Conservation (phyloP, 2,888 invertebrate species). For the Meiosimyza platycephala region DNA sequence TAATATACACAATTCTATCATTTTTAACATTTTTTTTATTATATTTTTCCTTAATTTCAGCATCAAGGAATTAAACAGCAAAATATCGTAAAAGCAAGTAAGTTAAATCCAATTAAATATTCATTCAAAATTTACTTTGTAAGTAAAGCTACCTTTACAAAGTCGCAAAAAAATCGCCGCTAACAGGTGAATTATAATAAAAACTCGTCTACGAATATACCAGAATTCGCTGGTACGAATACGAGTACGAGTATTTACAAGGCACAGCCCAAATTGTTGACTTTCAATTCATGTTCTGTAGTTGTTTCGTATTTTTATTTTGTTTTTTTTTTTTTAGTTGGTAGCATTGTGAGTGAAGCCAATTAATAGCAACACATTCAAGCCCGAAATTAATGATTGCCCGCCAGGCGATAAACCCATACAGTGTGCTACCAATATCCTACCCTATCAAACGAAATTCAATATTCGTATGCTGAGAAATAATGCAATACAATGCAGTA, state of each 20-base stretch:
- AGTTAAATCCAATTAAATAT: slow-evolving; percentile 3
- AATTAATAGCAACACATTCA: not conserved
- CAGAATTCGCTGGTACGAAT: too few relatives aligned
- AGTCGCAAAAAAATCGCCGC: not conserved
- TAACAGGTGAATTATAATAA: not conserved
- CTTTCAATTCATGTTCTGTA: not conserved
- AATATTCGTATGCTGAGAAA: not conserved
- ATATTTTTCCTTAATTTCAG: not conserved
- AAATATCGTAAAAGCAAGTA: slow-evolving; percentile 1
- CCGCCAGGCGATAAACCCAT: slow-evolving; percentile 1
- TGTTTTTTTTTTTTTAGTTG: not conserved
- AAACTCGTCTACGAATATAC: too few relatives aligned
- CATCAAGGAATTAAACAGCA: not conserved
- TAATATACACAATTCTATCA: too few relatives aligned
- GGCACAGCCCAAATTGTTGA: not conserved
- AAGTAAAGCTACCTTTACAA: not conserved
- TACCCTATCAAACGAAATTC: not conserved
- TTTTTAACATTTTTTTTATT: not conserved
- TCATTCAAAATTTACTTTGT: not conserved
- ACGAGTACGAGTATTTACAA: too few relatives aligned
- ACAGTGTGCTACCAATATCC: too few relatives aligned
- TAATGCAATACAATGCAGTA: not conserved
- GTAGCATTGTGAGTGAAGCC: not conserved
- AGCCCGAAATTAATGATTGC: slow-evolving; percentile 1
- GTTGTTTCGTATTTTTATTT: not conserved